These are phyloP conservation scores for Cromileptes altivelis DNA, from an alignment of 2,113 vertebrate genomes.

Conservation along the genomic window DNA sequence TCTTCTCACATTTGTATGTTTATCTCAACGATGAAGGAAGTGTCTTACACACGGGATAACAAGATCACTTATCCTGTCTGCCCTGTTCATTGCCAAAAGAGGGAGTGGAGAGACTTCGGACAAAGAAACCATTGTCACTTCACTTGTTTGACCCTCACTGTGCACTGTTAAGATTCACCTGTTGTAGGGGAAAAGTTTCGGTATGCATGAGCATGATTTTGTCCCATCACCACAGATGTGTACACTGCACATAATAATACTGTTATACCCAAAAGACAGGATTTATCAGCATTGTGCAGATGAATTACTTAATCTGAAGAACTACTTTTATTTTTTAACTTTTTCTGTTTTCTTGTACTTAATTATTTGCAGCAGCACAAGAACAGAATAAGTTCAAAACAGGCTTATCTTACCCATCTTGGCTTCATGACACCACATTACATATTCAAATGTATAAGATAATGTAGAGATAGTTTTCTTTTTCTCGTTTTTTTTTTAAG, in stretches of 20 bases:
- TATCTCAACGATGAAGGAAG: not conserved
- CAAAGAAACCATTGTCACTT: not conserved
- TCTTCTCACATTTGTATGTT: not conserved
- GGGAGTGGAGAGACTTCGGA: rapidly evolving
- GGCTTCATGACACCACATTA: no score
- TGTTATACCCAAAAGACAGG: not conserved
- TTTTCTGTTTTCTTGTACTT: not conserved
- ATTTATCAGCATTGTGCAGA: not conserved
- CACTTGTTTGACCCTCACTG: no score
- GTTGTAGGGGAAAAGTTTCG: not conserved
- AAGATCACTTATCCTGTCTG: not conserved
- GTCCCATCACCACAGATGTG: not conserved
- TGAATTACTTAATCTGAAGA: not conserved
- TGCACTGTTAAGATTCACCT: not conserved
- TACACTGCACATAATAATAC: not conserved
- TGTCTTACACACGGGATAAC: not conserved
- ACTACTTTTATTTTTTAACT: no score
- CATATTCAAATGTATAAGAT: no score
- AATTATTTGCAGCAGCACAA: no score
- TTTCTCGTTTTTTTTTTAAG: no score
- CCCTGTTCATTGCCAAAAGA: conserved; percentile 3
- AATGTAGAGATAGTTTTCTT: no score
- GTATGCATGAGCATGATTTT: not conserved
- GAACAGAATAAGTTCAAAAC: no score
- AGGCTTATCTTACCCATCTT: no score